These are phyloP conservation scores for Anagyrus pseudococci DNA, from an alignment of 2,888 invertebrate species.

Conservation along the genomic window DNA sequence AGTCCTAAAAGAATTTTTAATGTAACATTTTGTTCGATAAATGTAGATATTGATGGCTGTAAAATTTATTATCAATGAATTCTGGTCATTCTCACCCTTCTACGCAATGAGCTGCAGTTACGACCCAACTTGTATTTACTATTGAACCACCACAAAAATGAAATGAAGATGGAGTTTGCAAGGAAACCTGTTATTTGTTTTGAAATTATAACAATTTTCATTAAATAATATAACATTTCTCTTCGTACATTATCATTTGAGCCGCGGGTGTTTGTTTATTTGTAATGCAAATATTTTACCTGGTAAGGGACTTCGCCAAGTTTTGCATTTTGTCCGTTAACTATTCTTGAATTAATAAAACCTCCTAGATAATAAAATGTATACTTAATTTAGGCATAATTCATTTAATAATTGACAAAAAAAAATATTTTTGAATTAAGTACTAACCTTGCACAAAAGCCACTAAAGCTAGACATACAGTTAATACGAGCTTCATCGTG, in stretches of 20 bases:
- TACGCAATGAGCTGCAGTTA: slow-evolving; percentile 27
- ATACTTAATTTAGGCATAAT: no score
- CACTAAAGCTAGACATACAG: background rate
- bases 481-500: no score
- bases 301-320: slow-evolving; percentile 36
- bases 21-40: no score
- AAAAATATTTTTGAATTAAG: background rate
- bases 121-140: slow-evolving; percentile 10
- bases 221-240: background rate
- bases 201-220: background rate
- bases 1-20: background rate
- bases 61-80: background rate
- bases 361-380: background rate
- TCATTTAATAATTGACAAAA: background rate
- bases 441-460: background rate
- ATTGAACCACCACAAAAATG: slow-evolving; percentile 31
- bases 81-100: slow-evolving; percentile 27
- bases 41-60: background rate
- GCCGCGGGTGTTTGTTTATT: no score
- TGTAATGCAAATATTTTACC: slow-evolving; percentile 15
- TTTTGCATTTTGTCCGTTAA: slow-evolving; percentile 33
- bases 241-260: no score
- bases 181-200: background rate
- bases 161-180: slow-evolving; percentile 4
- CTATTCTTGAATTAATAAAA: slow-evolving; percentile 14